Evolutionary conservation across 2,888 invertebrate genomes (phyloP), one percentile per base, ranked within the genome.

Genomic region (Calliopum simillimum): DNA sequence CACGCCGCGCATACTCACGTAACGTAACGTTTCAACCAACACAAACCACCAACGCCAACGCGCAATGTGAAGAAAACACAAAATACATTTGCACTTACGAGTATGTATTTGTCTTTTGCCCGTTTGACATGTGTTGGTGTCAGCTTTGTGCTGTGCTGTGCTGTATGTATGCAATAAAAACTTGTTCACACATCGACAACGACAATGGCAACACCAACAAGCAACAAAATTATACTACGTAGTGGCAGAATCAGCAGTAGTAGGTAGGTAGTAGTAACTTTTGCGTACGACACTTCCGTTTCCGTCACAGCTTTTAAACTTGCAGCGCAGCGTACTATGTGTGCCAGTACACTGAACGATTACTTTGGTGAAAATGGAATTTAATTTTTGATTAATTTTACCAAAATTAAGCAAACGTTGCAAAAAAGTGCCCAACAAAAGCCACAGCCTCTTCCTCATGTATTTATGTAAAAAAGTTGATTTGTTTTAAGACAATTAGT

Each of bases 161-260:
- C n/a, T n/a, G n/a, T n/a, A 33, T 43, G 47, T 46, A 46, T 43
- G 67, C 67, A 67, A 67, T 67, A 67, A 59, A 67, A 67, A 67
- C 67, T 67, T 67, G 55, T 59, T 67, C 67, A 59, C 67, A 67
- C 67, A 59, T 59, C 67, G 47, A 33, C 67, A 47, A 49, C 65
- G 47, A 33, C 67, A 47, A 49, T 55, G 43, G 25, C 65, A 33
- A 16, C 41, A 2, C 55, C 55, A 55, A 19, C 16, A 55, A 19
- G 21, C 13, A 55, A 16, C 56, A 56, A 13, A 23, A 56, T 14
- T 19, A 33, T 1, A 58, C 16, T n/a, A n/a, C n/a, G n/a, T n/a
- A n/a, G n/a, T 5, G 19, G 43, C 19, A 51, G 43, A 33, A 19
- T 14, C 41, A 13, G 43, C 16, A n/a, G 44, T 13, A 19, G 6